Evolutionary conservation across 2,888 invertebrate species (phyloP), one percentile per base, ranked within the genome.

Genomic region (Agapostemon virescens): DNA sequence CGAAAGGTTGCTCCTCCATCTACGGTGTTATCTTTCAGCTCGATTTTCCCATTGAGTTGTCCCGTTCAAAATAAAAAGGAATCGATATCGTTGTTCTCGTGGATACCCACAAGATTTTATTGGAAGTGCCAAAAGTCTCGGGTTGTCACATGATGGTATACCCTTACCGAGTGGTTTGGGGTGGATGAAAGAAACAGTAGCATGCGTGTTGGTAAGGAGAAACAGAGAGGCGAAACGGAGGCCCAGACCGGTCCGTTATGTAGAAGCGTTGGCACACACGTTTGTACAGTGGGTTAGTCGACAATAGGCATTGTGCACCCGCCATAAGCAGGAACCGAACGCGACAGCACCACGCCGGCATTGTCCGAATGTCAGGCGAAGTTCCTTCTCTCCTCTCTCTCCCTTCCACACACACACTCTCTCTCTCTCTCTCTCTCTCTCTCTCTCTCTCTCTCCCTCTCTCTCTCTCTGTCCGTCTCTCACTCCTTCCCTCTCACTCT

Each of bases 241-340:
- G 75, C 77, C 58, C 73, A 74, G 75, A 68, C 69, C 75, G 63
- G 77, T 66, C 79, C 81, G 85, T 87, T 87, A 76, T 84, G 86
- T 86, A 83, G 85, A 85, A 87, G 86, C 88, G 88, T 88, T 85
- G 89, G 88, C 90, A 90, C 89, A 90, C 89, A 90, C 89, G 87
- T 86, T 89, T 89, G 88, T 88, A 88, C 85, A 86, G 82, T 89
- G 88, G 89, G 88, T 88, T 89, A 88, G 84, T 88, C 92, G 91
- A 92, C 92, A 92, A 88, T 91, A 91, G 91, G 92, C 90, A 92
- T 92, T 92, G 92, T 92, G 90, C 88, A 89, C 88, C 89, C 91
- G 92, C 92, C 92, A 92, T 92, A 91, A 92, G 90, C 92, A 92
- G 92, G 88, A 90, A 89, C 89, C 90, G 89, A 92, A 91, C 89